These are phyloP conservation scores for Pogonognathellus flavescens DNA, from an alignment of 1,140 invertebrate genomes.

Conservation along the genomic window DNA sequence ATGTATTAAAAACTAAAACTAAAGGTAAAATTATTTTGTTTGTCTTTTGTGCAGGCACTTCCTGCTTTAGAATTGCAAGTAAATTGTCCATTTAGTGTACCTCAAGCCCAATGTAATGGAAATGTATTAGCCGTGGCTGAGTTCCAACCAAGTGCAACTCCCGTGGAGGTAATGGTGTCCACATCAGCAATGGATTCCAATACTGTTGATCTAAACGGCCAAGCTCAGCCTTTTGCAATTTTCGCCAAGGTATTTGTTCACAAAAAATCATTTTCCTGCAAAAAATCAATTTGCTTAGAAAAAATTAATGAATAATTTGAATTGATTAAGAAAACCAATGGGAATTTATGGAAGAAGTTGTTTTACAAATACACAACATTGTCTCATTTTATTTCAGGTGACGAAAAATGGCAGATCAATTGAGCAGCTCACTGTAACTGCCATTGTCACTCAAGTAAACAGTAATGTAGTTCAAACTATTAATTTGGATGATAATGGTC, in stretches of 20 bases:
- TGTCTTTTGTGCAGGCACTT: not conserved
- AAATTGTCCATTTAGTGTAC: not conserved
- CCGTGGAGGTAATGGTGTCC: not conserved
- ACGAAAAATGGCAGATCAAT: conserved; percentile 47
- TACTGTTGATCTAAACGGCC: not conserved
- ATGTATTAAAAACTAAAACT: not conserved
- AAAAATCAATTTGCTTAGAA: too few species aligned
- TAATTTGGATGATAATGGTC: conserved; percentile 55
- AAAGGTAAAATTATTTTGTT: not conserved
- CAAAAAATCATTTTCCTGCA: too few species aligned
- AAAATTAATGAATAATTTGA: not conserved
- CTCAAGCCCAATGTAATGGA: not conserved
- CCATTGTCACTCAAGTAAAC: not conserved
- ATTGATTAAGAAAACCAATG: not conserved
- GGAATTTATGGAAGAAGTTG: too few species aligned
- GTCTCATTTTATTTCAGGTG: not conserved
- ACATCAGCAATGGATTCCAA: not conserved
- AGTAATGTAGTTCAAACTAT: not conserved
- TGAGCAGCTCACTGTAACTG: not conserved
- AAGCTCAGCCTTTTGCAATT: conserved; percentile 16
- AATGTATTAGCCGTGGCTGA: not conserved
- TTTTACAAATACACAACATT: not conserved
- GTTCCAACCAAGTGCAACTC: not conserved
- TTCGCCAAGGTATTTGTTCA: conserved; percentile 36
- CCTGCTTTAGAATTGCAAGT: not conserved